Base-by-base conservation (phyloP, 2,888 invertebrate species). In the Mesorhabditis spiculigera region DNA sequence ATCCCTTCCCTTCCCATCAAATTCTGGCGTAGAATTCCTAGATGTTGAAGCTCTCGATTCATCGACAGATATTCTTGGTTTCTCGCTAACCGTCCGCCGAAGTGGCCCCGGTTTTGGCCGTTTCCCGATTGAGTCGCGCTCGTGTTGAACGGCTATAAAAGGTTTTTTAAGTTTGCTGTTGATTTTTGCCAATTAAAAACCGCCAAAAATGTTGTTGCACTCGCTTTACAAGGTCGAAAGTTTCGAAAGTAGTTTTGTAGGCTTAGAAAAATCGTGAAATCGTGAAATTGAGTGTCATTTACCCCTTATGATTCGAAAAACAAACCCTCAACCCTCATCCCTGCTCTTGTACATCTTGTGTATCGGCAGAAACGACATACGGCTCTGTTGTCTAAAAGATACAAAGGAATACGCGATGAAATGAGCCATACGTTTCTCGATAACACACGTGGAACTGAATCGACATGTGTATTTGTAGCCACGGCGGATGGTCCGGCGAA, bases 341-440 rank as follows among this genome's bases (percentile, higher is more conserved):
- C 85, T 28, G 80, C 81, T 41, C 76, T 73, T 28, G 85, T 77
- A 65, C 85, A 85, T 68, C 83, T 75, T 71, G 75, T 75, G 71
- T 80, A 85, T 50, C 85, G 77, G 68, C 85, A 85, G 50, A 78
- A 83, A n/a, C 85, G 79, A 66, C 85, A 85, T 43, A 85, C 81
- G 4, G 85, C 85, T n/a, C 85, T 73, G 45, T 82, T 85, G 65
- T 82, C 84, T 84, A 75, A 62, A 82, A 74, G 50, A 61, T 10
- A 61, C 8, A 43, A 68, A 28, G 28, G 28, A 28, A 1, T 28
- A 28, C 28, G 28, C 28, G 28, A 28, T 28, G 28, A 28, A 28
- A 28, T 28, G 58, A 50, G n/a, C 69, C 81, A 68, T 70, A 84
- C 83, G 81, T 74, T 81, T 84, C 63, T 84, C 82, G 50, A 84